These are phyloP conservation scores for Zaprionus ornatus DNA, from an alignment of 1,140 invertebrate genomes.

Conservation along the genomic window DNA sequence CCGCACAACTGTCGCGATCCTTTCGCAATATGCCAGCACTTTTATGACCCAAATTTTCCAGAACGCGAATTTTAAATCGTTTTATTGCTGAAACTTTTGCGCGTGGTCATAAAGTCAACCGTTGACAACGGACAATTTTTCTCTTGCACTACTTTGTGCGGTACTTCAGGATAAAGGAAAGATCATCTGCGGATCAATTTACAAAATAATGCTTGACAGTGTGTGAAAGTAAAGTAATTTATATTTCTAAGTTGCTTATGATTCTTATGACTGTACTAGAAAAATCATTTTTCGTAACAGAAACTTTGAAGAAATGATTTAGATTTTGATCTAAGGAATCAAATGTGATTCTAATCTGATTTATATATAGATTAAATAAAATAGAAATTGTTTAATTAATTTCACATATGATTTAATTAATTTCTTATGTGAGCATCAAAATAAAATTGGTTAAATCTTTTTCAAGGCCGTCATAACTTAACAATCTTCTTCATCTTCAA, in stretches of 20 bases:
- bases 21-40: too few relatives aligned
- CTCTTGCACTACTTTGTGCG: neutral
- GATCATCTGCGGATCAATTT: neutral
- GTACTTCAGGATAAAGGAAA: neutral
- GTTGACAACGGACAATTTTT: neutral
- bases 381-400: neutral
- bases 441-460: neutral
- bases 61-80: neutral
- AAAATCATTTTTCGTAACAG: neutral
- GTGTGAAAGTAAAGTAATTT: neutral
- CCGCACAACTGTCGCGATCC: neutral
- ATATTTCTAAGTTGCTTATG: neutral
- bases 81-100: slow-evolving; percentile 3
- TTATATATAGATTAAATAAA: neutral
- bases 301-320: neutral
- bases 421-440: slow-evolving; percentile 10
- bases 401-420: slow-evolving; percentile 20
- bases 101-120: neutral
- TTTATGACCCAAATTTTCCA: slow-evolving; percentile 5
- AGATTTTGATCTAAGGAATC: neutral
- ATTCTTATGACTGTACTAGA: neutral
- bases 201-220: neutral
- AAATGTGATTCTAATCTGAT: too few relatives aligned
- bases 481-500: neutral
- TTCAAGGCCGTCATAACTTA: slow-evolving; percentile 2